Evolutionary conservation across 2,888 invertebrate species (phyloP), one percentile per base, ranked within the genome.

Genomic region (Perizoma flavofasciatum): DNA sequence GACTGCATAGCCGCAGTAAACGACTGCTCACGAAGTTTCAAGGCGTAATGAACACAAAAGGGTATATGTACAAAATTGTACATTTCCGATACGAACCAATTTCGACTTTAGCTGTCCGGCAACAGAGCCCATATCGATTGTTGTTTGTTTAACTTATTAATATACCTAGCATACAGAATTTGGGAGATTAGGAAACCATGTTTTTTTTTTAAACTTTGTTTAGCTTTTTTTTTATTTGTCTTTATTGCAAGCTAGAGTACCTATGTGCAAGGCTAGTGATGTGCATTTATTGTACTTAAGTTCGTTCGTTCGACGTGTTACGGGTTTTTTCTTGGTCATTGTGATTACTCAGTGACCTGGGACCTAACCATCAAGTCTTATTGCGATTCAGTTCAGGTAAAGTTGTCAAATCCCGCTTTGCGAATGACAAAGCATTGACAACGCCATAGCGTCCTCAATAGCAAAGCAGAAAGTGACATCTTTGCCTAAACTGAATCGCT

Each of bases 131-230:
- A 68, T 63, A 81, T 75, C 22, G n/a, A 65, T 48, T 69, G 34
- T 49, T 77, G 65, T 79, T 81, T 77, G 69, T 75, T 66, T 78
- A 83, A 86, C 85, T 86, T 89, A 89, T 90, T 89, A 89, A 88
- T 87, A 79, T 77, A 80, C 75, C 73, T 77, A 81, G 82, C 81
- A 85, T 83, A 85, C 80, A 85, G 83, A 86, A 88, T 89, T 90
- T 82, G 81, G 62, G 78, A 88, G 87, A 89, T 90, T 91, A 90
- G 88, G 85, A 85, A 87, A 85, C 78, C 79, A 66, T 78, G 72
- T 81, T 82, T 83, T 85, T 85, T 78, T 77, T 68, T 71, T 69
- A 73, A 69, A 80, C 50, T 66, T 64, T 51, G 67, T 68, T 62
- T 66, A 60, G 45, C 46, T 72, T 75, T 76, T 77, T 79, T 79